Evolutionary conservation across 2,888 invertebrate genomes (phyloP).

Genomic region (Cerastoderma edule): DNA sequence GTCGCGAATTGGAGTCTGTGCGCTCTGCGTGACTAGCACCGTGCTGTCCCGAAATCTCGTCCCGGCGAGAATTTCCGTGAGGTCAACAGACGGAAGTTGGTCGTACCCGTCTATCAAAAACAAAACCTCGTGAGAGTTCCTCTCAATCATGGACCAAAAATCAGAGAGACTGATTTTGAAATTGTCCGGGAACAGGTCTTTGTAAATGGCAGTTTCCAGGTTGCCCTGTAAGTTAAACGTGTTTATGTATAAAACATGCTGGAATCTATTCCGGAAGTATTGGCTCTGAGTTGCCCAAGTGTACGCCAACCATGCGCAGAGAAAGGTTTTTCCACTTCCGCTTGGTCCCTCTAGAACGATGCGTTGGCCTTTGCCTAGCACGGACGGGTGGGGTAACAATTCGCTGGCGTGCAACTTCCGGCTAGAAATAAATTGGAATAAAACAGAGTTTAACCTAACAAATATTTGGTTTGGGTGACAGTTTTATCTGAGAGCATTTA

Average conservation of each 20-base stretch:
- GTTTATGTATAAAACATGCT: slow-evolving; percentile 69
- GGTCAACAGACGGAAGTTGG: slow-evolving; percentile 42
- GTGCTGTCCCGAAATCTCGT: slow-evolving; percentile 61
- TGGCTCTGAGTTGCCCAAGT: slow-evolving; percentile 74
- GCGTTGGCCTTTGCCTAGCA: slow-evolving; percentile 64
- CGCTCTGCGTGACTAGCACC: slow-evolving; percentile 70
- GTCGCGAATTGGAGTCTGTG: slow-evolving; percentile 50
- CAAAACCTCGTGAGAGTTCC: slow-evolving; percentile 67
- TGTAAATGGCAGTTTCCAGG: slow-evolving; percentile 61
- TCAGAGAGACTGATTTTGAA: slow-evolving; percentile 68
- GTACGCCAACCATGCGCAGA: slow-evolving; percentile 72
- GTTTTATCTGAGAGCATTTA: too few species aligned
- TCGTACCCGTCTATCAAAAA: slow-evolving; percentile 78
- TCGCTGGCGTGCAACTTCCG: slow-evolving; percentile 61
- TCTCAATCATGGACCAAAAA: slow-evolving; percentile 72
- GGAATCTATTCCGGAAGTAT: slow-evolving; percentile 64
- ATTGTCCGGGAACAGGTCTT: slow-evolving; percentile 70
- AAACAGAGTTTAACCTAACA: too few species aligned
- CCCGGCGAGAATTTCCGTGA: slow-evolving; percentile 66
- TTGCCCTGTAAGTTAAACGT: slow-evolving; percentile 52
- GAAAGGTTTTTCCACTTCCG: slow-evolving; percentile 79
- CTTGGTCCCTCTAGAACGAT: slow-evolving; percentile 76
- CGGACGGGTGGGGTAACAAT: slow-evolving; percentile 61
- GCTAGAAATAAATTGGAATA: slow-evolving; percentile 55
- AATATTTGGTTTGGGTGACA: too few species aligned